Evolutionary conservation across 2,113 vertebrate species (phyloP), one percentile per base, ranked within the genome.

Genomic region (Columbina picui): DNA sequence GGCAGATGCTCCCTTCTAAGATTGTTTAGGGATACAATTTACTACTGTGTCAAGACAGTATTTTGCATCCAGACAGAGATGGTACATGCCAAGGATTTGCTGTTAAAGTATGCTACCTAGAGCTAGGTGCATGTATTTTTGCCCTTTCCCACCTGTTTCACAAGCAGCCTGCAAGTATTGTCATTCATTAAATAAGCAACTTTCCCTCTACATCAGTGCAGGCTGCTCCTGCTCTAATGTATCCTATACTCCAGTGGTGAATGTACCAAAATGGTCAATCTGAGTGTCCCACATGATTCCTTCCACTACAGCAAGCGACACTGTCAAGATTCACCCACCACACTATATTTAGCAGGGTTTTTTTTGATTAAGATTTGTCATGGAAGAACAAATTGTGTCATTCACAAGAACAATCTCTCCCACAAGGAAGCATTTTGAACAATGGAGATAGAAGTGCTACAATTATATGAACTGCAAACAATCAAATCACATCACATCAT

Each of bases 381-480:
- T 27, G 64, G 83, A 88, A 93, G 90, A 92, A 93, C 53, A 88
- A 95, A 69, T 57, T 43, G 86, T 65, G 57, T 95, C 9, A 0
- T 64, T 93, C 80, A 52, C 57, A 50, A 53, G 75, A 84, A 83
- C 89, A 50, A 60, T 79, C 63, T 83, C 68, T 87, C 87, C 60
- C 43, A 38, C 76, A 65, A 71, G 52, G 52, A 95, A 82, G 26
- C 14, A 10, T 76, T 89, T 63, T 55, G 68, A 97, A 93, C 94
- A 94, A 88, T 27, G 29, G 70, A 71, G 55, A 41, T 71, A 69
- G 15, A 22, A 95, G 23, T 26, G 18, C 75, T 91, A 5, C 68
- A 93, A 95, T 94, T 94, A 89, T 18, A 80, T 45, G 81, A 95
- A 85, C 38, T 53, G 34, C 75, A 84, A 79, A 63, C 60, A 81